Evolutionary conservation across 37 sponge, comb jelly and placozoan species (phyloP).

Genomic region (Petrosia ficiformis): DNA sequence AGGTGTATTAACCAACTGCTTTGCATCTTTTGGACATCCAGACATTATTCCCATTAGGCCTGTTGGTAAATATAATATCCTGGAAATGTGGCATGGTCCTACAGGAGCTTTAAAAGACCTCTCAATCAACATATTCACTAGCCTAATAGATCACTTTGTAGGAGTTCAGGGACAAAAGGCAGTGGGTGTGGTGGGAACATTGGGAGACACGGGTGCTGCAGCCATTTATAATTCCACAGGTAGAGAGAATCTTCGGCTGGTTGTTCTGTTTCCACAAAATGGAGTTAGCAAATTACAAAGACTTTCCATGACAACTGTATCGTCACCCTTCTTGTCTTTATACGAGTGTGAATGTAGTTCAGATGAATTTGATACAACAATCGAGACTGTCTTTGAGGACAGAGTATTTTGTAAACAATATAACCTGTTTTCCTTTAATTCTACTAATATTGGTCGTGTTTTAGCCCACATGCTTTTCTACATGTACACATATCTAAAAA

Average conservation of each 20-base stretch:
- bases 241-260: slow-evolving; percentile 10
- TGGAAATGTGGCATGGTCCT: slow-evolving; percentile 73
- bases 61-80: slow-evolving; percentile 25
- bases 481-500: slow-evolving; percentile 53
- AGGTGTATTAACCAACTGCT: slow-evolving; percentile 45
- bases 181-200: slow-evolving; percentile 42
- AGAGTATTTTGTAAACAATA: slow-evolving; percentile 24
- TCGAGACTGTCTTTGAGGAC: slow-evolving; percentile 42
- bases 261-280: slow-evolving; percentile 55
- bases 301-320: slow-evolving; percentile 69
- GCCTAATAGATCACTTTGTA: slow-evolving; percentile 43
- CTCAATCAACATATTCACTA: slow-evolving; percentile 22
- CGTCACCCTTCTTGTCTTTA: slow-evolving; percentile 40
- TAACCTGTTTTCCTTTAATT: slow-evolving; percentile 50
- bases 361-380: slow-evolving; percentile 46
- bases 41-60: slow-evolving; percentile 22
- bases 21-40: slow-evolving; percentile 25
- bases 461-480: slow-evolving; percentile 57
- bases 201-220: slow-evolving; percentile 77
- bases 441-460: slow-evolving; percentile 59
- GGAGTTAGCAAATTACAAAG: slow-evolving; percentile 51
- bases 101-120: slow-evolving; percentile 80
- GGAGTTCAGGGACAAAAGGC: slow-evolving; percentile 22
- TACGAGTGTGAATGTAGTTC: slow-evolving; percentile 33
- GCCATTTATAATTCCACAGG: slow-evolving; percentile 56